Percentiles rank a stretch among this genome's conserved stretches.
Evolutionary conservation across 2,113 vertebrate species (phyloP).

Genomic region (Budorcas taxicolor): DNA sequence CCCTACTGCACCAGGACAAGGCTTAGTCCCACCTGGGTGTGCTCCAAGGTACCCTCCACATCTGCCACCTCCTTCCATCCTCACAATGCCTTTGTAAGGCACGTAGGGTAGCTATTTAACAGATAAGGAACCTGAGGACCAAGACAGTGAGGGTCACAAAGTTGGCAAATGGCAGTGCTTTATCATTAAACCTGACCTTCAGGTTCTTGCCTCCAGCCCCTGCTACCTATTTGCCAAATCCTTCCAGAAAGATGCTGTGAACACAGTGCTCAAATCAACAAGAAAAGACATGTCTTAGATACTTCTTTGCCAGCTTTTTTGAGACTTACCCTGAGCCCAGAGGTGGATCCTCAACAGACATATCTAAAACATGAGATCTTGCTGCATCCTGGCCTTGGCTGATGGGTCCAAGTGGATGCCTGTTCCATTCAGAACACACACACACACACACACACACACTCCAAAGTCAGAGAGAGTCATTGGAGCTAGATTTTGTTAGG

Average conservation of each 20-base stretch:
- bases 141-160: not conserved
- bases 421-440: not conserved
- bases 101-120: not conserved
- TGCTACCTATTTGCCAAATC: not conserved
- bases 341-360: not conserved
- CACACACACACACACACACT: not conserved
- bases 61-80: not conserved
- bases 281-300: not conserved
- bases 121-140: conserved; percentile 26
- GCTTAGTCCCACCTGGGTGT: not conserved
- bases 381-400: not conserved
- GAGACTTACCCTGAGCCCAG: not conserved
- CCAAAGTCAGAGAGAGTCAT: not conserved
- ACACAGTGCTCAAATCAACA: not conserved
- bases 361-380: not conserved
- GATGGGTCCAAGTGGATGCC: not conserved
- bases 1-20: not conserved
- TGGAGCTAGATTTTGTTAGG: not conserved
- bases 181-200: not conserved
- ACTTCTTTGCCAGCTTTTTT: not conserved
- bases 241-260: not conserved
- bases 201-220: not conserved
- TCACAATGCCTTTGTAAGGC: not conserved
- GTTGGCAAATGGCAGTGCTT: not conserved
- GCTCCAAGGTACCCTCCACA: not conserved